Evolutionary conservation across 1,140 invertebrate genomes (phyloP).

Genomic region (Drosophila azteca): DNA sequence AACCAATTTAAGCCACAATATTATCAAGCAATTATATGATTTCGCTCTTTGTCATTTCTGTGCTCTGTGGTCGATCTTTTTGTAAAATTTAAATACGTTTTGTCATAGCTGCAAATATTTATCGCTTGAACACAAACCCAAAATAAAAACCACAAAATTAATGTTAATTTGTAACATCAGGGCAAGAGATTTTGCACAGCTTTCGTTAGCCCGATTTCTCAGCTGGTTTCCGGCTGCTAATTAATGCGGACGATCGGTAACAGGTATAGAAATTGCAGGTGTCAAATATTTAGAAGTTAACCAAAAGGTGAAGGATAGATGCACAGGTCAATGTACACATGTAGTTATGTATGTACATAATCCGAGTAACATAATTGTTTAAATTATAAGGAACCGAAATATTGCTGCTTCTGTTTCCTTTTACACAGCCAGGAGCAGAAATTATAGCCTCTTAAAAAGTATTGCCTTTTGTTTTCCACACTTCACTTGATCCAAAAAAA

Average conservation of each 20-base stretch:
- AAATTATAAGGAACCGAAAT: no score
- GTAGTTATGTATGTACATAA: background rate
- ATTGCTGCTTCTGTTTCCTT: no score
- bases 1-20: background rate
- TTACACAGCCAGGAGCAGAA: no score
- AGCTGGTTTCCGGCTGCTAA: conserved; percentile 17
- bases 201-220: background rate
- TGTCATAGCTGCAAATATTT: conserved; percentile 2
- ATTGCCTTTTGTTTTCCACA: no score
- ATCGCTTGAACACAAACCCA: conserved; percentile 17
- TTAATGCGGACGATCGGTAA: conserved; percentile 22
- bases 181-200: conserved; percentile 21
- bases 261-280: conserved; percentile 14
- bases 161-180: conserved; percentile 45
- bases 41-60: conserved; percentile 20
- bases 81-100: conserved; percentile 26
- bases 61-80: conserved; percentile 20
- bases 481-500: no score
- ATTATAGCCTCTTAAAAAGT: no score
- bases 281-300: conserved; percentile 19
- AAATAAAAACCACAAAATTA: conserved; percentile 33
- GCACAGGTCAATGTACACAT: background rate
- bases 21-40: background rate
- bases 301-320: conserved; percentile 4
- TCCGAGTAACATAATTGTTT: no score